Conservation (phyloP, 2,113 vertebrate genomes). For the Dipodomys spectabilis region DNA sequence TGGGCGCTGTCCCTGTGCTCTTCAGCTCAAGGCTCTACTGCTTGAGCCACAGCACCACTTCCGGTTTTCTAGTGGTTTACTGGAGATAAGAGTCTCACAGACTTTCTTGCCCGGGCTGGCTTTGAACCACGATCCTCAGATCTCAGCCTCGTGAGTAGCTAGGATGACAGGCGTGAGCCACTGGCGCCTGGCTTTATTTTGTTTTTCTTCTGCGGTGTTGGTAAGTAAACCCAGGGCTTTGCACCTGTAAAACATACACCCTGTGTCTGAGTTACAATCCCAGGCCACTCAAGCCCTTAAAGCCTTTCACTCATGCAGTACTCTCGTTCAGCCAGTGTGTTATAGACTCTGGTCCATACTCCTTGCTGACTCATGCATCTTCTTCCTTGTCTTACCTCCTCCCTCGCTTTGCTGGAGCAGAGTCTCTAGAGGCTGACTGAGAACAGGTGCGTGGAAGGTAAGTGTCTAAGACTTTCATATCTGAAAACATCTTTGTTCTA, state of each 20-base stretch:
- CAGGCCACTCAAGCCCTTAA: neutral
- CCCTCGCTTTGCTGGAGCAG: neutral
- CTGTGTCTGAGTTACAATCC: neutral
- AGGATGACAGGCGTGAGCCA: too few species aligned
- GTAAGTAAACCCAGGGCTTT: neutral
- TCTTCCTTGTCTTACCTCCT: neutral
- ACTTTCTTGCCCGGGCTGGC: too few species aligned
- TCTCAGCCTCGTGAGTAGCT: too few species aligned
- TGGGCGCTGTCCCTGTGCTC: too few species aligned
- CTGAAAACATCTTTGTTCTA: neutral
- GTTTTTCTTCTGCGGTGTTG: too few species aligned
- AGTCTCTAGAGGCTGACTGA: neutral
- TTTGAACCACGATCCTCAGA: too few species aligned
- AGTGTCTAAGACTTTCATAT: neutral
- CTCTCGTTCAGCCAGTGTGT: neutral
- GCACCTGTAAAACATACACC: neutral
- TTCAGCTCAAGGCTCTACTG: too few species aligned
- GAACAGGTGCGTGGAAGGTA: neutral
- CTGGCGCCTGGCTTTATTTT: neutral
- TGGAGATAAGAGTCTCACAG: too few species aligned
- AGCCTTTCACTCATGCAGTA: neutral
- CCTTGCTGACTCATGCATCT: too few species aligned
- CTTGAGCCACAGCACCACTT: too few species aligned
- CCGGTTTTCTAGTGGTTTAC: too few species aligned
- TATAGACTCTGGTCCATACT: neutral